Conservation (phyloP, 1,140 invertebrate genomes). For the Eubasilissa regina region DNA sequence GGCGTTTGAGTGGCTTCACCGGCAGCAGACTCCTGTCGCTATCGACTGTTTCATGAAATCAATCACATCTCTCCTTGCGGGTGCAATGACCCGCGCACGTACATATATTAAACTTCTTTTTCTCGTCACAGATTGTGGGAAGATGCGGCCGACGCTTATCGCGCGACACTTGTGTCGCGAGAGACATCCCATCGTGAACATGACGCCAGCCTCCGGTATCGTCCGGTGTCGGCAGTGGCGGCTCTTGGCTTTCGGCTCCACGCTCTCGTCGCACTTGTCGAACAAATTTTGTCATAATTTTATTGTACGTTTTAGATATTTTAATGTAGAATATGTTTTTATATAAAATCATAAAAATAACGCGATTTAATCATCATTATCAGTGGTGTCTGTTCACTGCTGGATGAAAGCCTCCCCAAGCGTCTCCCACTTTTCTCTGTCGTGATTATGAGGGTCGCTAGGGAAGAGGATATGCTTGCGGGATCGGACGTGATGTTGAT, state of each 20-base stretch:
- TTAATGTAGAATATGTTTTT: background rate
- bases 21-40: background rate
- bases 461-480: too few species aligned
- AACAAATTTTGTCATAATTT: background rate
- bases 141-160: constrained; percentile 9
- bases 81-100: constrained; percentile 1
- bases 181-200: background rate
- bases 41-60: constrained; percentile 8
- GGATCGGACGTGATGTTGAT: too few species aligned
- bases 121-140: constrained; percentile 1
- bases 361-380: background rate
- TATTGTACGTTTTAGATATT: background rate
- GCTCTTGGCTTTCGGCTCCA: background rate
- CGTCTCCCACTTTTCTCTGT: too few species aligned
- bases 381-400: too few species aligned
- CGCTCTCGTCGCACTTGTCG: background rate
- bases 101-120: background rate
- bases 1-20: too few species aligned
- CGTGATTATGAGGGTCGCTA: too few species aligned
- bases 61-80: constrained; percentile 2
- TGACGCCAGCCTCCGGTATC: background rate
- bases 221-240: too few species aligned
- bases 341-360: background rate
- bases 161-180: background rate
- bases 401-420: too few species aligned